Conservation (phyloP, 2,113 vertebrate genomes). For the Podocnemis expansa region DNA sequence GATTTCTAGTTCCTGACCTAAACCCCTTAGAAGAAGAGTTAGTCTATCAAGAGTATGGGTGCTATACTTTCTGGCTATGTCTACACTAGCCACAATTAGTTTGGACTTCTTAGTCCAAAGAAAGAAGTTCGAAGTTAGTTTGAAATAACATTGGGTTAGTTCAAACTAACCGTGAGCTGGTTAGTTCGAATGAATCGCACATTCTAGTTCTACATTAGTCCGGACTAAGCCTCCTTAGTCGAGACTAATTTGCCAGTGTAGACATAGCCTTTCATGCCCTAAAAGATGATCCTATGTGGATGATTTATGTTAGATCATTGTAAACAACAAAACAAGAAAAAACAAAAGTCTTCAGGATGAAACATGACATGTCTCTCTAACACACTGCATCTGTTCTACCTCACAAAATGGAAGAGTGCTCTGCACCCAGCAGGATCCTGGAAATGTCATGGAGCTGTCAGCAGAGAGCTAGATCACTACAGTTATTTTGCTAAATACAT, state of each 20-base stretch:
- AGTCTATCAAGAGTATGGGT: background rate
- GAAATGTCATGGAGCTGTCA: constrained; percentile 27
- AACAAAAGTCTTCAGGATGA: background rate
- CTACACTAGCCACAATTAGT: no score
- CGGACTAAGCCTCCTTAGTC: no score
- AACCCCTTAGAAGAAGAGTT: background rate
- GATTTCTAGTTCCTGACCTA: background rate
- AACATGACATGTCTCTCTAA: background rate
- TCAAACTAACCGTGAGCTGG: no score
- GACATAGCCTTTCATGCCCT: no score
- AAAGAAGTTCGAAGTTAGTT: no score
- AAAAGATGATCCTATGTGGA: background rate
- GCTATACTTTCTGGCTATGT: background rate
- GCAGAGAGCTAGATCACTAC: constrained; percentile 41
- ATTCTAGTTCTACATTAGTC: no score
- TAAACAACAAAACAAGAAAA: background rate
- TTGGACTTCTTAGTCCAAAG: no score
- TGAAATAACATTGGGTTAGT: no score
- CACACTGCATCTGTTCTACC: constrained; percentile 29
- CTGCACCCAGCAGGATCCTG: constrained; percentile 25
- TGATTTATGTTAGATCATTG: constrained; percentile 6
- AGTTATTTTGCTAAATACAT: constrained; percentile 29
- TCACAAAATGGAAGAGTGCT: constrained; percentile 41
- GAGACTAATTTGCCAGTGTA: no score
- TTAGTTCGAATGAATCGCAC: no score